Conservation (phyloP, 2,797 vertebrate species). For the Phrynocephalus forsythii region DNA sequence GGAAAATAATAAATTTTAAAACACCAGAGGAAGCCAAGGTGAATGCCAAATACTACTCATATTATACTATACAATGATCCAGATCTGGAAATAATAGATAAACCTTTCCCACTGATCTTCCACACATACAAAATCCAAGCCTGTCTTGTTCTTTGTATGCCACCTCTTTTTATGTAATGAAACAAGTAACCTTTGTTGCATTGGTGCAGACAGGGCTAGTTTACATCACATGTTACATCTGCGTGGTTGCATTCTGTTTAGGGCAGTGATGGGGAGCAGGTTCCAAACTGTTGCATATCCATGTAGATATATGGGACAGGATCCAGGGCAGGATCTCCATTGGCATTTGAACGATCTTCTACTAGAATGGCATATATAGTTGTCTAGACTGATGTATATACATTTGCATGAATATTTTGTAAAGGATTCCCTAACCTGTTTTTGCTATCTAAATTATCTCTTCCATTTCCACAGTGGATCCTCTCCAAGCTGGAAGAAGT, state of each 20-base stretch:
- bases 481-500: constrained; percentile 92
- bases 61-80: not conserved
- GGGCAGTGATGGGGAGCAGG: no score
- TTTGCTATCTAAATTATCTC: constrained; percentile 10
- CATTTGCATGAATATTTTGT: not conserved
- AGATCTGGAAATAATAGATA: constrained; percentile 21
- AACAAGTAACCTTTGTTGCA: no score
- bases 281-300: not conserved
- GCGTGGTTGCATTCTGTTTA: not conserved
- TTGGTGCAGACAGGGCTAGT: not conserved
- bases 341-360: not conserved
- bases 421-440: not conserved
- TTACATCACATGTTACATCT: not conserved
- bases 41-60: constrained; percentile 53
- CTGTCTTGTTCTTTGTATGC: not conserved
- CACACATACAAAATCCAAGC: not conserved
- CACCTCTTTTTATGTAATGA: not conserved
- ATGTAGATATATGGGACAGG: not conserved
- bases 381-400: not conserved
- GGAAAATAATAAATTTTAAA: constrained; percentile 98
- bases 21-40: constrained; percentile 92
- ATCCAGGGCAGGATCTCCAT: no score
- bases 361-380: not conserved
- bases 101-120: not conserved
- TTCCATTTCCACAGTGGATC: constrained; percentile 88